phyloP scores from a whole-genome alignment of 2,797 vertebrate genomes.

The Poeciliopsis gracilis region DNA sequence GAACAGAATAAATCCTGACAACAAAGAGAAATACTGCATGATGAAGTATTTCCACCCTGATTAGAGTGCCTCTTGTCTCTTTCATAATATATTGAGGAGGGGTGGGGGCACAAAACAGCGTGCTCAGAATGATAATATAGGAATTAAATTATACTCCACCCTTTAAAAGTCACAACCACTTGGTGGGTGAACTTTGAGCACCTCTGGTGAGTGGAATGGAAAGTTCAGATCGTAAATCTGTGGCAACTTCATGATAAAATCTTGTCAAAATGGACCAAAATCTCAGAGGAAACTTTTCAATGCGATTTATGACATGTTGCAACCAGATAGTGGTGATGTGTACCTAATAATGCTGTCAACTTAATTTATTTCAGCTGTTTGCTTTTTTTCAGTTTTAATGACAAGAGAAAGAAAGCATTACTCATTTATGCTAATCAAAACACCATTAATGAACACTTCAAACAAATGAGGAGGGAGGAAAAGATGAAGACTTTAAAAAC shows the following conservation, averaged over 20 bases:
- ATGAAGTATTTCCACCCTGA: conserved; percentile 3
- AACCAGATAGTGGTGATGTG: neutral
- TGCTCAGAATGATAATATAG: neutral
- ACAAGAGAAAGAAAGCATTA: neutral
- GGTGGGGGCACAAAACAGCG: neutral
- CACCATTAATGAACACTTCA: conserved; percentile 26
- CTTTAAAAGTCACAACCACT: conserved; percentile 1
- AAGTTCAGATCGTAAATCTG: neutral
- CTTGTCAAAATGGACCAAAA: neutral
- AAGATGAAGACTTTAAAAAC: conserved; percentile 30
- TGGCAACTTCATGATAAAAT: neutral
- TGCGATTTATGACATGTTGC: neutral
- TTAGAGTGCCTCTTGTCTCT: conserved; percentile 2
- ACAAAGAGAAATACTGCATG: neutral
- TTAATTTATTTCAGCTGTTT: conserved; percentile 42
- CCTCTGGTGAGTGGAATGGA: neutral
- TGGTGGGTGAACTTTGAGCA: neutral
- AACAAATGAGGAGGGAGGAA: conserved; percentile 6
- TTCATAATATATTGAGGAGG: neutral
- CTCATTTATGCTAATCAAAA: conserved; percentile 18
- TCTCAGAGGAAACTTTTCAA: neutral
- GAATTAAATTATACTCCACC: neutral
- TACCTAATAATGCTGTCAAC: conserved; percentile 8
- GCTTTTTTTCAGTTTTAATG: conserved; percentile 8
- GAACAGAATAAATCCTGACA: neutral